Evolutionary conservation across 2,797 vertebrate genomes (phyloP).

Genomic region (Nyctalus aviator): DNA sequence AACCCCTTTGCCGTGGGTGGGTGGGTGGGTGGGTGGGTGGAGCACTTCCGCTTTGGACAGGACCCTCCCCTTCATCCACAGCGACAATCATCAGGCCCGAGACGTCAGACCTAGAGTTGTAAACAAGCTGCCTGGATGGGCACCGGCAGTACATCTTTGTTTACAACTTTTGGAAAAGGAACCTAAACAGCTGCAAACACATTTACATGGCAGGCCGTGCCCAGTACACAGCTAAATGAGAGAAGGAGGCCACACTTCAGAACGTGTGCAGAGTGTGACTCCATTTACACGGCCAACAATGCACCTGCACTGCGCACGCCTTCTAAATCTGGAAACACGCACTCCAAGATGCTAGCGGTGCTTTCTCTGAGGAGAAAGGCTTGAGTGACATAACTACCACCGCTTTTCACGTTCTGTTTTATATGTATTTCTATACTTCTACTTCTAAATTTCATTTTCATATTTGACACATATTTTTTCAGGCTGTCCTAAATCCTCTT

Average conservation of each 20-base stretch:
- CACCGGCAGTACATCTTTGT: neutral
- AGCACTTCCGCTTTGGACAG: too few species aligned
- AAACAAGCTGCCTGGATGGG: neutral
- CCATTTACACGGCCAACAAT: neutral
- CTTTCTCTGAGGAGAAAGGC: neutral
- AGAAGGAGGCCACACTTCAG: rapidly evolving
- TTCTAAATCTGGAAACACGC: neutral
- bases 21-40: neutral
- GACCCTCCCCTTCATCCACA: neutral
- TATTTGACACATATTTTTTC: neutral
- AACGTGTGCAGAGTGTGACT: too few species aligned
- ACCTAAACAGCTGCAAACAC: neutral
- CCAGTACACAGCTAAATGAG: neutral
- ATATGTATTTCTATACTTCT: neutral
- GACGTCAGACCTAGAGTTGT: too few species aligned
- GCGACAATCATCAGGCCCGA: rapidly evolving
- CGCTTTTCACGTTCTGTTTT: neutral
- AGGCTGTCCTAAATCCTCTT: neutral
- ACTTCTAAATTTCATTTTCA: neutral
- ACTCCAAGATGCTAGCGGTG: neutral
- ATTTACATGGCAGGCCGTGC: neutral
- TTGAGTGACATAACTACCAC: neutral
- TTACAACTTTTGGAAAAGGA: neutral
- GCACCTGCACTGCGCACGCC: neutral
- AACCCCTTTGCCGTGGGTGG: neutral